A percentile compares a stretch with the other conserved stretches of the same genome.
Evolutionary conservation across 2,113 vertebrate genomes (phyloP).

Genomic region (Daboia siamensis): DNA sequence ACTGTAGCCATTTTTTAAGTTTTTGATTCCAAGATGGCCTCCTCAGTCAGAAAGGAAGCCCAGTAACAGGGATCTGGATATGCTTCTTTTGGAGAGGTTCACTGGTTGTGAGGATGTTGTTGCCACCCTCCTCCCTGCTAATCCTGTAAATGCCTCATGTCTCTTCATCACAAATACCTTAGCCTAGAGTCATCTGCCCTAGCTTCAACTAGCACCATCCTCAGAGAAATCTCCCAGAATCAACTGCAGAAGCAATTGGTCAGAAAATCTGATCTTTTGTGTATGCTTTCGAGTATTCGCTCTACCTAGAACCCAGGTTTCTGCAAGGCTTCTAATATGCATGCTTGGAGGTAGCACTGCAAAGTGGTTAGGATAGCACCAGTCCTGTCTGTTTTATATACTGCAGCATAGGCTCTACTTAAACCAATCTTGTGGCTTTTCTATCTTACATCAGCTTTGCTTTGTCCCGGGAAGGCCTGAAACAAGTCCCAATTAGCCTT

Average conservation of each 20-base stretch:
- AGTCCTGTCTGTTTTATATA: background rate
- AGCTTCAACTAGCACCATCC: no score
- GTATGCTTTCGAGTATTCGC: background rate
- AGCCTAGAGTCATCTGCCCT: no score
- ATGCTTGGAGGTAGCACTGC: background rate
- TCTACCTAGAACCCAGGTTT: background rate
- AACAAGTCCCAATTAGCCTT: background rate
- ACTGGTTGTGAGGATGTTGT: background rate
- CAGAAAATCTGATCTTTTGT: background rate
- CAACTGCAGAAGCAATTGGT: background rate
- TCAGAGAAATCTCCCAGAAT: background rate
- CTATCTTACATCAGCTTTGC: background rate
- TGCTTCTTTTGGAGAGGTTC: background rate
- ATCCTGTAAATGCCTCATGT: background rate
- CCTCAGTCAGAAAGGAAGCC: background rate
- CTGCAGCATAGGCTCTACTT: background rate
- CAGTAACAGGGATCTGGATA: background rate
- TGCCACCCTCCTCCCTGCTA: background rate
- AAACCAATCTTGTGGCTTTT: background rate
- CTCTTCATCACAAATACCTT: background rate
- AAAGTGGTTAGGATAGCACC: background rate
- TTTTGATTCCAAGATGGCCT: background rate
- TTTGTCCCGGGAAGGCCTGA: background rate
- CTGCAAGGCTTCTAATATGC: background rate
- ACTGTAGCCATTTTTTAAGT: background rate